These are phyloP conservation scores for Pogonophryne albipinna DNA, from an alignment of 2,797 vertebrate genomes.

Conservation along the genomic window DNA sequence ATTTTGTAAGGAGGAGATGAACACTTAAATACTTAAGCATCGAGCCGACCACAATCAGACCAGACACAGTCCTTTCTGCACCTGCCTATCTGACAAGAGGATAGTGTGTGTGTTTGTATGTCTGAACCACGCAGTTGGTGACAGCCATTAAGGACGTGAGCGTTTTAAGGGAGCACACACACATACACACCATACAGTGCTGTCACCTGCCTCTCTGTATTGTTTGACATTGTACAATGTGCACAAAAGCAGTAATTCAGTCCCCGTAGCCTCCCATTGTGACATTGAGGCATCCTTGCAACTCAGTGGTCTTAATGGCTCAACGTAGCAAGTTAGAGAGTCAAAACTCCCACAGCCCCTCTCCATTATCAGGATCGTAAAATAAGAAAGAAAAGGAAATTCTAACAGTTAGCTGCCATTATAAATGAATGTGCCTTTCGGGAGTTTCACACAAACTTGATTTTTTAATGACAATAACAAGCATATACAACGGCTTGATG, in stretches of 20 bases:
- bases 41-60: slow-evolving; percentile 56
- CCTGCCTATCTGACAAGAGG: slow-evolving; percentile 56
- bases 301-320: slow-evolving; percentile 60
- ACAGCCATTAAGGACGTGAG: slow-evolving; percentile 54
- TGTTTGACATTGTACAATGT: slow-evolving; percentile 58
- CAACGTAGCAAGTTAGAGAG: slow-evolving; percentile 36
- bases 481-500: slow-evolving; percentile 4
- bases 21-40: slow-evolving; percentile 61
- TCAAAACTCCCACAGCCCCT: slow-evolving; percentile 22
- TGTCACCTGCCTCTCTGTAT: slow-evolving; percentile 70
- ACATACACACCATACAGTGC: slow-evolving; percentile 21
- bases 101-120: slow-evolving; percentile 19
- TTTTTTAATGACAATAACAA: slow-evolving; percentile 17
- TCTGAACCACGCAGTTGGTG: slow-evolving; percentile 39
- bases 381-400: slow-evolving; percentile 27
- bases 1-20: slow-evolving; percentile 68
- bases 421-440: slow-evolving; percentile 20
- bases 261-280: slow-evolving; percentile 55
- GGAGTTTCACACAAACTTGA: slow-evolving; percentile 15
- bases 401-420: slow-evolving; percentile 35
- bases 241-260: slow-evolving; percentile 70
- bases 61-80: slow-evolving; percentile 56
- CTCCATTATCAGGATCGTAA: slow-evolving; percentile 42
- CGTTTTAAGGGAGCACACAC: slow-evolving; percentile 20
- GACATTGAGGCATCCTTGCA: slow-evolving; percentile 57